phyloP scores from a whole-genome alignment of 2,888 invertebrate species.

The Pachycephus smyrnensis region DNA sequence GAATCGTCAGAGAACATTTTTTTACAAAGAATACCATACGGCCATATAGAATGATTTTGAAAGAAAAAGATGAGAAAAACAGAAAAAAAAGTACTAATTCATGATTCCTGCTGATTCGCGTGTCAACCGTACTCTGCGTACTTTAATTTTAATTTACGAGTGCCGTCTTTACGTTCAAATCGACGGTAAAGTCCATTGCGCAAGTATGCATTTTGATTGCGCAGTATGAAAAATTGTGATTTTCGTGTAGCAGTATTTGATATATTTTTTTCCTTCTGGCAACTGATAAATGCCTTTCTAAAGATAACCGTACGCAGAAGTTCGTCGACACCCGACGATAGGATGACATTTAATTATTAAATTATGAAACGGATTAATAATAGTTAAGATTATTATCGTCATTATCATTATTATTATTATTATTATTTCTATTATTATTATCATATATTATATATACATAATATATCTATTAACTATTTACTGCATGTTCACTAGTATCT shows the following conservation, averaged over 20 bases:
- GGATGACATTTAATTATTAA: not conserved
- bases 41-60: conserved; percentile 1
- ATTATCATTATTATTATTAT: not conserved
- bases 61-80: conserved; percentile 3
- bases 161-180: not conserved
- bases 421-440: too few relatives aligned
- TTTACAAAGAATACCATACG: not conserved
- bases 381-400: not conserved
- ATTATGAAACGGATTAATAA: not conserved
- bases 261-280: not conserved
- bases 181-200: not conserved
- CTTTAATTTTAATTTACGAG: not conserved
- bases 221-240: not conserved
- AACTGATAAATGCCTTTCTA: not conserved
- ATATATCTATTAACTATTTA: conserved; percentile 24
- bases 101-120: not conserved
- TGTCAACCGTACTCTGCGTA: not conserved
- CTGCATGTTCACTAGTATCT: conserved; percentile 43
- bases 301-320: not conserved
- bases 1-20: conserved; percentile 6
- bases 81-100: not conserved
- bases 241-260: not conserved
- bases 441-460: not conserved
- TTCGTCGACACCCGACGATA: not conserved
- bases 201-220: not conserved